Base-by-base conservation (phyloP, 2,797 vertebrate species). In the Oryzias sinensis region DNA sequence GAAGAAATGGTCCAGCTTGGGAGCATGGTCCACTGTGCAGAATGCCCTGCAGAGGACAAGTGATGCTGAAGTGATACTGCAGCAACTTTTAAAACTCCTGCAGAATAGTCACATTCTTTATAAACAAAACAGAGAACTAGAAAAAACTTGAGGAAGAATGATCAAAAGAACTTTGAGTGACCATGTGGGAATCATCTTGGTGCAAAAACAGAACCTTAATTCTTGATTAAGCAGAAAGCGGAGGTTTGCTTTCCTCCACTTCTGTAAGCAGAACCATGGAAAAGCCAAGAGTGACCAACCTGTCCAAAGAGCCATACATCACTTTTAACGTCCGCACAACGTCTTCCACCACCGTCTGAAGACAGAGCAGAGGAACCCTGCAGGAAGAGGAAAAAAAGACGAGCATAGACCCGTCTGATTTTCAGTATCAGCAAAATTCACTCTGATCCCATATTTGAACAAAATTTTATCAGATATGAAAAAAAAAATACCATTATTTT, bases 1-100 rank as follows among this genome's bases (percentile, higher is more conserved):
- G 88, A 99, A 99, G 90, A 99, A 97, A 52, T 95, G 94, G 90
- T 99, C 95, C 91, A 99, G 77, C 44, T 90, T 88, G 64, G 94
- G 87, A 59, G 66, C 55, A 5, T 95, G 93, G 72, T 95, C 94
- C 22, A 51, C 72, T 79, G 91, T 88, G 79, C 93, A 92, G 84
- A 99, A 98, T 27, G 95, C 95, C 63, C 97, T 99, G 88, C 33
- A 33, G 56, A 25, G 2, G 11, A 42, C 46, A 25, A n/a, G 20
- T 15, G 17, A 53, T 7, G 47, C 14, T 5, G 14, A 14, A 4
- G 20, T 14, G 18, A 40, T 13, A 18, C 41, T 9, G 40, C 14
- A 6, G 20, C 5, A 11, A n/a, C 3, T 16, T 6, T 22, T 3
- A 4, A 6, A 40, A 41, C 15, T 14, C 7, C 25, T 5, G 4